phyloP scores from a whole-genome alignment of 2,113 vertebrate species.

The Hepsetus odoe region DNA sequence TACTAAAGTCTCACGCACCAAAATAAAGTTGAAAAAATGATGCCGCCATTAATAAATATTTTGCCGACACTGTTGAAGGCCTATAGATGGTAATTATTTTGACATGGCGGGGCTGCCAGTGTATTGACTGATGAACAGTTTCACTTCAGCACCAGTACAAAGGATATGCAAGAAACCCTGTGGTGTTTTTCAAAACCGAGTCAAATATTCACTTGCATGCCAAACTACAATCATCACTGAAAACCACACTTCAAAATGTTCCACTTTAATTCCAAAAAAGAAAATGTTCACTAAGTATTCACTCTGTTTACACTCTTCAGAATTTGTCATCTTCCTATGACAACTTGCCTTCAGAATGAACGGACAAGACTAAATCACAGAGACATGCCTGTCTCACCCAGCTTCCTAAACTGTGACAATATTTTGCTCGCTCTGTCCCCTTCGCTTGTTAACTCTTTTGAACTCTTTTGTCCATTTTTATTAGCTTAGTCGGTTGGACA shows the following conservation, averaged over 20 bases:
- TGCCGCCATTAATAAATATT: neutral
- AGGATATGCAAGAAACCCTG: neutral
- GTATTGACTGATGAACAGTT: neutral
- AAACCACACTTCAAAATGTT: neutral
- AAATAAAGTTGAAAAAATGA: conserved; percentile 1
- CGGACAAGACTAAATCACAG: conserved; percentile 8
- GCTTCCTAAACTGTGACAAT: neutral
- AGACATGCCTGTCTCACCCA: neutral
- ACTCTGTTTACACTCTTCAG: neutral
- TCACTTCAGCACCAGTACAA: neutral
- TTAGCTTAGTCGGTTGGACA: conserved; percentile 42
- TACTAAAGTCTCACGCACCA: neutral
- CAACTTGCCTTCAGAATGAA: neutral
- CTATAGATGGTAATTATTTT: neutral
- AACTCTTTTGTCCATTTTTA: conserved; percentile 48
- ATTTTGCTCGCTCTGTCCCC: conserved; percentile 10
- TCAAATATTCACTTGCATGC: conserved; percentile 9
- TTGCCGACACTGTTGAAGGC: neutral
- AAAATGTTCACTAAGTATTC: neutral
- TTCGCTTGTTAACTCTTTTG: conserved; percentile 12
- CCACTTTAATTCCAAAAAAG: neutral
- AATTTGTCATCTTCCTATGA: neutral
- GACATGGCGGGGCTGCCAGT: neutral
- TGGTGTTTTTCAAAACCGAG: conserved; percentile 2
- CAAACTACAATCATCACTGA: neutral